Percentiles rank a stretch among this genome's conserved stretches.
phyloP scores from a whole-genome alignment of 2,888 invertebrate genomes.

The Ctenicera cuprea region DNA sequence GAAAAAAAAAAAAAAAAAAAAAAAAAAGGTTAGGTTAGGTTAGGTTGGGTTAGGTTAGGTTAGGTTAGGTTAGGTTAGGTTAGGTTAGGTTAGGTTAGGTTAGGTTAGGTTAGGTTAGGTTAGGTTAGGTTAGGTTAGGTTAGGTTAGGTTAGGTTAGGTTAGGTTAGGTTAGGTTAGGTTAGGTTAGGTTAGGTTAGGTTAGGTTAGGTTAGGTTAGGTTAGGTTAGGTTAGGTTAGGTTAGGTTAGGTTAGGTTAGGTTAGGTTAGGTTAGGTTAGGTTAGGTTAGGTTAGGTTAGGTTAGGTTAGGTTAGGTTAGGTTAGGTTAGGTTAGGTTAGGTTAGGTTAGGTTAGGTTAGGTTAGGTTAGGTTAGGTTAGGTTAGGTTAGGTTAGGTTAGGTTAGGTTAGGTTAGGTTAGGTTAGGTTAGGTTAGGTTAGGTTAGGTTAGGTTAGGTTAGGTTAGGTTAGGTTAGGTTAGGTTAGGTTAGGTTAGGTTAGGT shows the following conservation, averaged over 20 bases:
- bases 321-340: conserved; percentile 12
- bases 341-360: conserved; percentile 12
- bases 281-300: conserved; percentile 12
- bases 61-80: conserved; percentile 12
- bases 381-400: conserved; percentile 11
- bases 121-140: conserved; percentile 14
- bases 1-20: no score
- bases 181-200: conserved; percentile 14
- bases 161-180: conserved; percentile 14
- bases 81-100: conserved; percentile 14
- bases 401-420: conserved; percentile 4
- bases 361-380: conserved; percentile 14
- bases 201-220: conserved; percentile 12
- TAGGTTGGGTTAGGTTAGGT: conserved; percentile 12
- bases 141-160: conserved; percentile 14
- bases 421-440: conserved; percentile 12
- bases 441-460: conserved; percentile 12
- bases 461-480: conserved; percentile 12
- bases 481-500: conserved; percentile 9
- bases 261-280: conserved; percentile 14
- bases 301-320: conserved; percentile 9
- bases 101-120: conserved; percentile 14
- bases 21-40: conserved; percentile 14
- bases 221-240: conserved; percentile 11
- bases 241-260: conserved; percentile 14